Evolutionary conservation across 2,797 vertebrate genomes (phyloP), one percentile per base, ranked within the genome.

Genomic region (Bradypodion pumilum): DNA sequence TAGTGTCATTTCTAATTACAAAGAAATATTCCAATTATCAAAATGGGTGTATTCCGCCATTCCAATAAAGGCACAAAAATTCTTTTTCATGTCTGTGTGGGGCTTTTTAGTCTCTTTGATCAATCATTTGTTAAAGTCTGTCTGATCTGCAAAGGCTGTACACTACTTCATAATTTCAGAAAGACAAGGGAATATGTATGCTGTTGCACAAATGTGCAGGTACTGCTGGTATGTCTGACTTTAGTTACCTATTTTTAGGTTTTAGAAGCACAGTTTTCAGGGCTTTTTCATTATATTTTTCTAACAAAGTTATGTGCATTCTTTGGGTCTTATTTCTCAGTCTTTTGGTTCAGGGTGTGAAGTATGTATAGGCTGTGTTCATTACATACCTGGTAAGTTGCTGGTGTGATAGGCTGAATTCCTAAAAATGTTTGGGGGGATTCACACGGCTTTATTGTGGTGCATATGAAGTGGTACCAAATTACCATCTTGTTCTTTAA

Each of bases 21-120:
- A 95, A 95, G 95, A 96, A 95, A 97, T 95, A 96, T 96, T 97
- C 93, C 95, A 96, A 95, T 95, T 95, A 92, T 96, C 95, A 93
- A 95, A 95, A 96, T 96, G 96, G 97, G 95, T 98, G 96, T 97
- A 97, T 97, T 97, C 97, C 94, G 95, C 96, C 96, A 97, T 98
- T 98, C 97, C 97, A 98, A 98, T 98, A 98, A 98, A 99, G 97
- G 96, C 97, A 96, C 94, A 95, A 91, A 96, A 93, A 96, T 97
- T 97, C 96, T 99, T 98, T 79, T 97, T 97, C 68, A 97, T 93
- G 83, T 88, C 94, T 93, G 94, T 92, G 94, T 96, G 93, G 94
- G 92, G 87, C 89, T 94, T 87, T 94, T 93, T 91, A 85, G 93
- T 95, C 91, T 94, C 92, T 84, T 94, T 92, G 87, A 86, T 32